Evolutionary conservation across 2,888 invertebrate species (phyloP).

Genomic region (Aleiodes alternator): DNA sequence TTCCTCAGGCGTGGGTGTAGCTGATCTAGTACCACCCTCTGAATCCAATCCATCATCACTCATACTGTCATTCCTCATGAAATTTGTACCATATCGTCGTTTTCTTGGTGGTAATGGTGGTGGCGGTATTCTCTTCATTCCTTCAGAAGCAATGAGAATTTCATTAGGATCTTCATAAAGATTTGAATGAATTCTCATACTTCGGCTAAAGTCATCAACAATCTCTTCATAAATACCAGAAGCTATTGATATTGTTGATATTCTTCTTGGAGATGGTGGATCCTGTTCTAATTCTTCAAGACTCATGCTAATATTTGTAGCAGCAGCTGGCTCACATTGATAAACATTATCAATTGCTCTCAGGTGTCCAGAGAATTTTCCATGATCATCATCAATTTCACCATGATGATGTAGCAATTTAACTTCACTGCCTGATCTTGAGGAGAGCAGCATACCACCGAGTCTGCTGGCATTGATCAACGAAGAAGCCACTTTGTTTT

Average conservation of each 20-base stretch:
- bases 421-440: constrained; percentile 62
- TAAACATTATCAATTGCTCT: constrained; percentile 68
- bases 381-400: constrained; percentile 37
- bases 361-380: constrained; percentile 52
- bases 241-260: constrained; percentile 79
- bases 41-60: constrained; percentile 68
- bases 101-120: constrained; percentile 76
- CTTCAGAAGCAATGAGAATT: constrained; percentile 64
- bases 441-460: constrained; percentile 60
- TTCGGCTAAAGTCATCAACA: constrained; percentile 71
- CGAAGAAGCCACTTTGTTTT: constrained; percentile 60
- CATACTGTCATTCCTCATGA: constrained; percentile 60
- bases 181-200: constrained; percentile 56
- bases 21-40: constrained; percentile 66
- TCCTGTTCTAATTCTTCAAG: constrained; percentile 61
- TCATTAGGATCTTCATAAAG: constrained; percentile 74
- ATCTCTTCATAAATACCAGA: constrained; percentile 85
- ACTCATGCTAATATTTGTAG: constrained; percentile 57
- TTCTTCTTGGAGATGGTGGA: constrained; percentile 72
- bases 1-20: constrained; percentile 64
- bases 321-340: constrained; percentile 61
- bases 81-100: constrained; percentile 64
- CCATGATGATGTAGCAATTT: constrained; percentile 57
- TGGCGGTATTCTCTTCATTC: constrained; percentile 70
- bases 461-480: constrained; percentile 62